A percentile compares a stretch with the other conserved stretches of the same genome.
phyloP scores from a whole-genome alignment of 1,140 invertebrate genomes.

The Melitaea cinxia region DNA sequence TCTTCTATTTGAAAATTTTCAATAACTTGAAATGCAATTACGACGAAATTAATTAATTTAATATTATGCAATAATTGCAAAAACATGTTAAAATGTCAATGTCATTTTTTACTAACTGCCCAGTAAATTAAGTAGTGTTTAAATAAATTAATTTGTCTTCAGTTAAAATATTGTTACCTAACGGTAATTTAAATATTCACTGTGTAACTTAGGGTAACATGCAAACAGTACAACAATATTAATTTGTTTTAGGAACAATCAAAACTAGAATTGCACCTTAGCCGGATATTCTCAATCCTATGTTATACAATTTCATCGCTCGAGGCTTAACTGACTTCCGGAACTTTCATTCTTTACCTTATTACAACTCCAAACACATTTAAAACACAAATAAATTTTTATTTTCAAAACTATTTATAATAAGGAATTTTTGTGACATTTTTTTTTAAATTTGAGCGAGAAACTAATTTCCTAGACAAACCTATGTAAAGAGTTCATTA shows the following conservation, averaged over 20 bases:
- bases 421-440: not conserved
- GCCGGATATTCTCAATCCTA: slow-evolving; percentile 14
- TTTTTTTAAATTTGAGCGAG: not conserved
- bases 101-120: too few species aligned
- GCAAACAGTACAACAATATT: slow-evolving; percentile 9
- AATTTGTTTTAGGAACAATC: slow-evolving; percentile 27
- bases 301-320: not conserved
- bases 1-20: not conserved
- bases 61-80: too few species aligned
- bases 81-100: too few species aligned
- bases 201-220: slow-evolving; percentile 8
- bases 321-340: not conserved
- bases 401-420: too few species aligned
- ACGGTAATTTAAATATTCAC: slow-evolving; percentile 12
- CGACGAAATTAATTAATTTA: too few species aligned
- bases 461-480: slow-evolving; percentile 11
- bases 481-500: slow-evolving; percentile 22
- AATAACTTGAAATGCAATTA: too few species aligned
- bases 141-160: not conserved
- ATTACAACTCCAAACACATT: too few species aligned
- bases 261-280: slow-evolving; percentile 22
- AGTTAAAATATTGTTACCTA: slow-evolving; percentile 9
- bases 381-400: too few species aligned
- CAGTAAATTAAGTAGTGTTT: too few species aligned
- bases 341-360: not conserved